These are phyloP conservation scores for Scaptomyza montana DNA, from an alignment of 1,140 invertebrate genomes.

Conservation along the genomic window DNA sequence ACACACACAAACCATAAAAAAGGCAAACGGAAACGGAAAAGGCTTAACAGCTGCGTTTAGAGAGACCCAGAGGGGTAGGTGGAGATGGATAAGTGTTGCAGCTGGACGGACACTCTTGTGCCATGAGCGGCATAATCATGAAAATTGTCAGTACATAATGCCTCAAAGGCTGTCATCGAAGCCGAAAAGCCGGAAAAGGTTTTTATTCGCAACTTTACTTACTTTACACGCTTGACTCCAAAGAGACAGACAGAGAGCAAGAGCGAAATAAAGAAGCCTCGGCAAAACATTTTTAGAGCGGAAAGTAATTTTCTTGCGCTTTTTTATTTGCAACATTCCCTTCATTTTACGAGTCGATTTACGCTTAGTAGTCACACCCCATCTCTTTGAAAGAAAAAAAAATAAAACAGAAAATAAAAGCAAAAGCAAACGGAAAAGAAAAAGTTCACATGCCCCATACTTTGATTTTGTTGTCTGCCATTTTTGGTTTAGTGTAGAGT, in stretches of 20 bases:
- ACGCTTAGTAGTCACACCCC: slow-evolving; percentile 35
- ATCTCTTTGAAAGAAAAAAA: slow-evolving; percentile 4
- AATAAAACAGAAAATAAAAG: slow-evolving; percentile 21
- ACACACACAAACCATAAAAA: slow-evolving; percentile 28
- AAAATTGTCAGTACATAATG: slow-evolving; percentile 82
- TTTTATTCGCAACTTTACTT: slow-evolving; percentile 80
- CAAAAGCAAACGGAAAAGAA: slow-evolving; percentile 23
- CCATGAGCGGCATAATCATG: slow-evolving; percentile 77
- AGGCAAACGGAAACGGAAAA: slow-evolving; percentile 72
- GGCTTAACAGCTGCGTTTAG: slow-evolving; percentile 79
- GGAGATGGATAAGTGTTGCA: slow-evolving; percentile 1
- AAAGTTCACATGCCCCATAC: slow-evolving; percentile 72
- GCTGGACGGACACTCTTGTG: slow-evolving; percentile 67
- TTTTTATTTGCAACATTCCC: slow-evolving; percentile 68
- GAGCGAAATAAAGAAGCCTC: slow-evolving; percentile 5
- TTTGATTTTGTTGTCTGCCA: slow-evolving; percentile 76
- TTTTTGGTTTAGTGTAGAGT: slow-evolving; percentile 25
- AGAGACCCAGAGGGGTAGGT: slow-evolving; percentile 21
- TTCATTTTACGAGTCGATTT: slow-evolving; percentile 73
- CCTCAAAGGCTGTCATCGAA: slow-evolving; percentile 74
- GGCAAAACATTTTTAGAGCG: slow-evolving; percentile 70
- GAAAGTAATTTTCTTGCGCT: slow-evolving; percentile 79
- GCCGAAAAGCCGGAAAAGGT: slow-evolving; percentile 70
- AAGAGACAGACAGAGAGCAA: not conserved
- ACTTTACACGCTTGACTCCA: slow-evolving; percentile 77